phyloP scores from a whole-genome alignment of 2,113 vertebrate species.

The Cinclus cinclus region DNA sequence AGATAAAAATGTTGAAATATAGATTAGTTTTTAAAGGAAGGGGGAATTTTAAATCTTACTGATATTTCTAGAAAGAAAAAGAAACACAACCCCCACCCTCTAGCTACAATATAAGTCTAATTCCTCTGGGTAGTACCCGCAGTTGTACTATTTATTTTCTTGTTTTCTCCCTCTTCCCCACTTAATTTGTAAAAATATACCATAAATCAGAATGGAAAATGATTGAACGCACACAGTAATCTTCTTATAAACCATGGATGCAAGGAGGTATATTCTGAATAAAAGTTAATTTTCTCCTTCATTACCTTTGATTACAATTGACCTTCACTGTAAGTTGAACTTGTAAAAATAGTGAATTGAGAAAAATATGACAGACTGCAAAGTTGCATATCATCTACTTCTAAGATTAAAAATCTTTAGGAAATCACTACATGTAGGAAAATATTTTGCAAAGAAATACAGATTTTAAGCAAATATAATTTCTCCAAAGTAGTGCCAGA shows the following conservation, averaged over 20 bases:
- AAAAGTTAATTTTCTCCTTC: background rate
- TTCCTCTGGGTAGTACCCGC: background rate
- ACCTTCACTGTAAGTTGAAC: background rate
- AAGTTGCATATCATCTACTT: background rate
- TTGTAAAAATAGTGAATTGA: background rate
- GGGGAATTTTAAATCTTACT: background rate
- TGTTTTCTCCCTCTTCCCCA: background rate
- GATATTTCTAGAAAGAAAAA: background rate
- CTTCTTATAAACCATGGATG: background rate
- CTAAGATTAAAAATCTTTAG: background rate
- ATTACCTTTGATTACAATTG: background rate
- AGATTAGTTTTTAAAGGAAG: background rate
- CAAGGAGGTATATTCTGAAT: background rate
- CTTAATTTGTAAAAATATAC: background rate
- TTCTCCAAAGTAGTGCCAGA: background rate
- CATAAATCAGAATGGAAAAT: background rate
- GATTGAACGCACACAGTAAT: background rate
- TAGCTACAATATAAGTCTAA: background rate
- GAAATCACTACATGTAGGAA: background rate
- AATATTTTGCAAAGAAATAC: background rate
- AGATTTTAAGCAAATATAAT: background rate
- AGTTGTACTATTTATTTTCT: background rate
- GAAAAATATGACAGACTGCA: background rate
- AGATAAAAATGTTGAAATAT: background rate
- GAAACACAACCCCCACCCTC: background rate